These are phyloP conservation scores for Drosophila mettleri DNA, from an alignment of 2,888 invertebrate genomes.

Conservation along the genomic window DNA sequence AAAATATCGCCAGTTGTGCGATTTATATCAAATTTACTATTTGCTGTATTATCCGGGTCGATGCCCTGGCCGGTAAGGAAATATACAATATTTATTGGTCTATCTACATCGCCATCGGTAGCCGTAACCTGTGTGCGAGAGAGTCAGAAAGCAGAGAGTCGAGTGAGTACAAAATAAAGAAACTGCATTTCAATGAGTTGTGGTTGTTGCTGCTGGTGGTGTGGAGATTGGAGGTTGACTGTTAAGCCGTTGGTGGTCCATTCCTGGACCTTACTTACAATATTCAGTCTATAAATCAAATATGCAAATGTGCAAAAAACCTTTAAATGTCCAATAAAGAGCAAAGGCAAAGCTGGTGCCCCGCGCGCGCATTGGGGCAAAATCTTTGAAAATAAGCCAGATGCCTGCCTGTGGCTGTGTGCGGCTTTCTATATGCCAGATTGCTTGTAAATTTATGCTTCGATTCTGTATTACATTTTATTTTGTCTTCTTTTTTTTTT, in stretches of 20 bases:
- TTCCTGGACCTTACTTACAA: slow-evolving; percentile 66
- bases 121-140: slow-evolving; percentile 93
- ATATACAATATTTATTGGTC: slow-evolving; percentile 97
- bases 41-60: slow-evolving; percentile 96
- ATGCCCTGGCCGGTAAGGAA: slow-evolving; percentile 98
- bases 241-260: slow-evolving; percentile 47
- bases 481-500: slow-evolving; percentile 8
- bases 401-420: neutral
- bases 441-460: slow-evolving; percentile 80
- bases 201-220: neutral
- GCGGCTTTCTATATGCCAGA: slow-evolving; percentile 47
- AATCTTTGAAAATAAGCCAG: neutral
- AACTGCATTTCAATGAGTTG: slow-evolving; percentile 50
- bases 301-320: slow-evolving; percentile 74
- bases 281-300: slow-evolving; percentile 77
- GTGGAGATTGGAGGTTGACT: slow-evolving; percentile 2
- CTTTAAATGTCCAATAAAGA: slow-evolving; percentile 81
- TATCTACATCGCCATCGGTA: slow-evolving; percentile 98
- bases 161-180: slow-evolving; percentile 16
- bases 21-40: slow-evolving; percentile 98
- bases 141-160: slow-evolving; percentile 13
- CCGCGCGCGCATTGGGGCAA: slow-evolving; percentile 2
- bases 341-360: slow-evolving; percentile 25
- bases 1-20: slow-evolving; percentile 97
- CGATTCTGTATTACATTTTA: slow-evolving; percentile 59